Evolutionary conservation across 1,140 invertebrate species (phyloP).

Genomic region (Cataglyphis hispanica): DNA sequence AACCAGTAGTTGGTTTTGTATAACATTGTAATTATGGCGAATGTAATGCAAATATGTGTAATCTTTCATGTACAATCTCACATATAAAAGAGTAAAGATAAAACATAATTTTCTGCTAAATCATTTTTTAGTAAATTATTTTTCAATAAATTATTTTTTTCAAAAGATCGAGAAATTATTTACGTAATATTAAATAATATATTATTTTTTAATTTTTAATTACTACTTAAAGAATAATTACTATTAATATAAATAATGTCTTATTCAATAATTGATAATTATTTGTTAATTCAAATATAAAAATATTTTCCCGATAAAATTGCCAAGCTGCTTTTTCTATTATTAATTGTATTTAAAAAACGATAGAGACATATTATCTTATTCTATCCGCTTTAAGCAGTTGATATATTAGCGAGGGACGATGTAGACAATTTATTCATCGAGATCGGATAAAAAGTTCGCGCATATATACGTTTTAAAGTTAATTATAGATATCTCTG

Average conservation of each 20-base stretch:
- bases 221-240: slow-evolving; percentile 1
- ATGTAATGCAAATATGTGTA: too few relatives aligned
- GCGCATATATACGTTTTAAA: slow-evolving; percentile 3
- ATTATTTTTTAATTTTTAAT: too few relatives aligned
- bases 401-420: neutral
- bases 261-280: neutral
- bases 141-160: too few relatives aligned
- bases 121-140: too few relatives aligned
- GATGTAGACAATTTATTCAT: slow-evolving; percentile 22
- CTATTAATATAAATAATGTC: neutral
- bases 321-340: neutral
- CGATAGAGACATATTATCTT: neutral
- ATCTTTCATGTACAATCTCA: too few relatives aligned
- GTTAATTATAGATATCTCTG: slow-evolving; percentile 27
- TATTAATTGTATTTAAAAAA: neutral
- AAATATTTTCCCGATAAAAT: neutral
- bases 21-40: too few relatives aligned
- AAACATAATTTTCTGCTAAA: too few relatives aligned
- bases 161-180: too few relatives aligned
- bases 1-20: too few relatives aligned
- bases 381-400: neutral
- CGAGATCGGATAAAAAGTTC: slow-evolving; percentile 19
- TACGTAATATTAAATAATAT: too few relatives aligned
- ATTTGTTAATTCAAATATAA: neutral
- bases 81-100: too few relatives aligned